These are phyloP conservation scores for Taeniopygia guttata DNA, from an alignment of 2,797 vertebrate genomes.

Conservation along the genomic window DNA sequence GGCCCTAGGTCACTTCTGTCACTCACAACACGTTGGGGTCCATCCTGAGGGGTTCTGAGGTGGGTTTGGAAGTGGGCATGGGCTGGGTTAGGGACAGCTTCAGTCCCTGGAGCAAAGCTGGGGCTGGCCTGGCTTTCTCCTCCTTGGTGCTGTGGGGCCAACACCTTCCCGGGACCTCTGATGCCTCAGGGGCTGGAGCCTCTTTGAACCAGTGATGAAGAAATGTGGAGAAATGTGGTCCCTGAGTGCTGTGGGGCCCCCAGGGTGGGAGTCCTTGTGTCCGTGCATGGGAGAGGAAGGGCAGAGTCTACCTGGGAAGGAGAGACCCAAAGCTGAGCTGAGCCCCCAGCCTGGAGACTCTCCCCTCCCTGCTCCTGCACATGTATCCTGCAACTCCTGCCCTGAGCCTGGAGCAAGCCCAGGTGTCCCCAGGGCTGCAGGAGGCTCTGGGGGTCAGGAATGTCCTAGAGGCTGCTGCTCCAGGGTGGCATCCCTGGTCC, in stretches of 20 bases:
- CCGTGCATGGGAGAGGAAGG: rapidly evolving
- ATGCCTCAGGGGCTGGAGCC: neutral
- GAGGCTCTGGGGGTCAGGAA: neutral
- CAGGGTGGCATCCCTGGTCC: neutral
- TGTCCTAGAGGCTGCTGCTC: neutral
- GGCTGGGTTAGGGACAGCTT: neutral
- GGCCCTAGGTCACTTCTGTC: neutral
- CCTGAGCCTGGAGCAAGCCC: neutral
- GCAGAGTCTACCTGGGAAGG: neutral
- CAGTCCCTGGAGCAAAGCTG: neutral
- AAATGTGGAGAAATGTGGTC: neutral
- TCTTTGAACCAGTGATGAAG: rapidly evolving
- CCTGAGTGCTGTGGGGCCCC: neutral
- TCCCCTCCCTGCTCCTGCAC: neutral
- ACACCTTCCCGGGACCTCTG: neutral
- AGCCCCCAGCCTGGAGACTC: neutral
- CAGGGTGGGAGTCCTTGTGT: rapidly evolving
- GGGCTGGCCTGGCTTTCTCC: neutral
- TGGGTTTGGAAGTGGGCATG: neutral
- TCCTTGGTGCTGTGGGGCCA: neutral
- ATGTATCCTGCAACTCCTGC: rapidly evolving
- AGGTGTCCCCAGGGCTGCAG: neutral
- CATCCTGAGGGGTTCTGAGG: neutral
- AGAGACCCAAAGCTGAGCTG: neutral
- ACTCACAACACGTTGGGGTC: rapidly evolving